Percentiles rank a stretch among this genome's conserved stretches.
Evolutionary conservation across 2,797 vertebrate genomes (phyloP).

Genomic region (Thamnophis elegans): DNA sequence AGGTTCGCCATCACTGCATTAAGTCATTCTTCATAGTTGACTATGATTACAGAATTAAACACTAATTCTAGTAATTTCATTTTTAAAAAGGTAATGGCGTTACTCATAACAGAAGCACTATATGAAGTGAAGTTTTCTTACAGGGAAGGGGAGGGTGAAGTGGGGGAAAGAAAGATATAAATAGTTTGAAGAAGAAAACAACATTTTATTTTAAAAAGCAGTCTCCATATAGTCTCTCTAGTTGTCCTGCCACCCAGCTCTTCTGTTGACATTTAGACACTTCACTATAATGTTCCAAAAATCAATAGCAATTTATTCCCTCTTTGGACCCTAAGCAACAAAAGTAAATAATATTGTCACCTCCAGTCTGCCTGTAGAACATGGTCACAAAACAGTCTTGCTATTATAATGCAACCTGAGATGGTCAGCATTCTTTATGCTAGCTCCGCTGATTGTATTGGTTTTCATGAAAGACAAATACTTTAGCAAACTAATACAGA

Average conservation of each 20-base stretch:
- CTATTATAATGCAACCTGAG: slow-evolving; percentile 52
- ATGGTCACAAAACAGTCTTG: slow-evolving; percentile 65
- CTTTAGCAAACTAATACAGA: slow-evolving; percentile 51
- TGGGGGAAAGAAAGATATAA: neutral
- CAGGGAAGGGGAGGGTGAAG: neutral
- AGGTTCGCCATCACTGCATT: neutral
- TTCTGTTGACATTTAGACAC: slow-evolving; percentile 73
- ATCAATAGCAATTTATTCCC: slow-evolving; percentile 91
- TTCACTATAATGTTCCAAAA: slow-evolving; percentile 76
- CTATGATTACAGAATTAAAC: slow-evolving; percentile 17
- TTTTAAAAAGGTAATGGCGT: neutral
- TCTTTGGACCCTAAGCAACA: slow-evolving; percentile 81
- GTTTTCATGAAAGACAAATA: slow-evolving; percentile 55
- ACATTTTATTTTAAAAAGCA: slow-evolving; percentile 66
- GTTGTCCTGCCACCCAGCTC: slow-evolving; percentile 66
- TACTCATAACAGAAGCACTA: slow-evolving; percentile 43
- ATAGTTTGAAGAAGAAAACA: slow-evolving; percentile 48
- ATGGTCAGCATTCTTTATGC: slow-evolving; percentile 57
- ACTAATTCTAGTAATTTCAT: neutral
- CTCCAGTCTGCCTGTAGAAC: slow-evolving; percentile 74
- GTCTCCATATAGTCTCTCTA: slow-evolving; percentile 37
- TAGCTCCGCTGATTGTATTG: slow-evolving; percentile 43
- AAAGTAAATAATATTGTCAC: slow-evolving; percentile 86
- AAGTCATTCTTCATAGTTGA: slow-evolving; percentile 13
- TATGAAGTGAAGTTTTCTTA: slow-evolving; percentile 48